Evolutionary conservation across 2,113 vertebrate species (phyloP).

Genomic region (Nestor notabilis): DNA sequence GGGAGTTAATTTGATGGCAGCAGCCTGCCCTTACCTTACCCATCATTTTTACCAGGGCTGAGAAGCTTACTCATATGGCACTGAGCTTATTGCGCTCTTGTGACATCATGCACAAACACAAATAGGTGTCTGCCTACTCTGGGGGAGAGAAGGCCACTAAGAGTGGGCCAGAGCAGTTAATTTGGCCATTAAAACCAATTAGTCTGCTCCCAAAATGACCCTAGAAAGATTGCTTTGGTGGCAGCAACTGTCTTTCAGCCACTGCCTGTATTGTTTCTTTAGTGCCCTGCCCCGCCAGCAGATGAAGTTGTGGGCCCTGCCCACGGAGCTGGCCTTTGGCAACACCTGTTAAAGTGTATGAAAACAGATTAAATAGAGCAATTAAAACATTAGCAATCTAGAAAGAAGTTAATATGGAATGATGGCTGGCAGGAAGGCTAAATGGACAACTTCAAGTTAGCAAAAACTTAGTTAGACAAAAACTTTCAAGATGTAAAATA

Average conservation of each 20-base stretch:
- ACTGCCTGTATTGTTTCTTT: background rate
- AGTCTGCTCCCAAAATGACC: background rate
- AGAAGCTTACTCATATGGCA: background rate
- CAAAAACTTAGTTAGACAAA: background rate
- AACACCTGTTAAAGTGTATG: background rate
- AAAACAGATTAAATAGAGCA: background rate
- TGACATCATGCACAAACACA: background rate
- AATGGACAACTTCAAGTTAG: background rate
- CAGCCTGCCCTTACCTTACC: background rate
- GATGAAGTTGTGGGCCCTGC: background rate
- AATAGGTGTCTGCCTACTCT: background rate
- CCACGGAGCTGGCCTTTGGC: background rate
- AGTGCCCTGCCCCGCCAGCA: background rate
- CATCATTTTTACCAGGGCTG: background rate
- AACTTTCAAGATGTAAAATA: background rate
- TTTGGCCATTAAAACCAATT: background rate
- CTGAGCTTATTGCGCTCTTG: accelerated
- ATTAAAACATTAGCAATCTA: background rate
- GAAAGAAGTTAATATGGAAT: background rate
- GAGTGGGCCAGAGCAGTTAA: background rate
- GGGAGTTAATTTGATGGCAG: constrained; percentile 33
- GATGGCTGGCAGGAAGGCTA: background rate
- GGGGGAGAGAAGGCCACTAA: background rate
- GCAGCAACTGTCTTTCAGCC: background rate
- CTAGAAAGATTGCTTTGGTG: background rate